Evolutionary conservation across 1,140 invertebrate species (phyloP).

Genomic region (Diabrotica undecimpunctata): DNA sequence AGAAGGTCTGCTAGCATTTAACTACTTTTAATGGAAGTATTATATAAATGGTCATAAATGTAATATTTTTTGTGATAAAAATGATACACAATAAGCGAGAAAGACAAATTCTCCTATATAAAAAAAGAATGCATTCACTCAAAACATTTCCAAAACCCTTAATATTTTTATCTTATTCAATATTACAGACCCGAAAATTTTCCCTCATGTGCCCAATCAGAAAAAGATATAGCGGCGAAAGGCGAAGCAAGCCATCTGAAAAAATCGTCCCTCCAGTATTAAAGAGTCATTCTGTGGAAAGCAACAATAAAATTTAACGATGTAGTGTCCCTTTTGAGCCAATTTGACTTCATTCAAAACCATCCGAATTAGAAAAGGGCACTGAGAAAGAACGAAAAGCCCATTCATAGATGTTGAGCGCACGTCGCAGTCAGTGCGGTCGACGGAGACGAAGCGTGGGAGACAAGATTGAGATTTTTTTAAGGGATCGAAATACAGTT

Average conservation of each 20-base stretch:
- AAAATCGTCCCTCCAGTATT: slow-evolving; percentile 13
- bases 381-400: slow-evolving; percentile 24
- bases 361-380: slow-evolving; percentile 25
- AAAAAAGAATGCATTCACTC: no score
- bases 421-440: slow-evolving; percentile 8
- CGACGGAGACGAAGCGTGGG: background rate
- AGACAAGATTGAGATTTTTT: no score
- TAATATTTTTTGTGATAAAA: no score
- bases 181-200: no score
- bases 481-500: no score
- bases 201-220: background rate
- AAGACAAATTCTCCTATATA: no score
- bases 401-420: slow-evolving; percentile 29
- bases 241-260: slow-evolving; percentile 4
- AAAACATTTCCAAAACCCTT: no score
- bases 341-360: slow-evolving; percentile 37
- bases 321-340: slow-evolving; percentile 30
- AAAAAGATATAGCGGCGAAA: background rate
- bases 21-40: no score
- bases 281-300: slow-evolving; percentile 22
- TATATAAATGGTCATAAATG: no score
- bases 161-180: no score
- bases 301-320: slow-evolving; percentile 31
- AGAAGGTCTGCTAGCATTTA: no score
- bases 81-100: no score